Percentiles rank a stretch among this genome's conserved stretches.
Evolutionary conservation across 92 coral and sea anemone genomes (phyloP).

Genomic region (Phymanthus crucifer): DNA sequence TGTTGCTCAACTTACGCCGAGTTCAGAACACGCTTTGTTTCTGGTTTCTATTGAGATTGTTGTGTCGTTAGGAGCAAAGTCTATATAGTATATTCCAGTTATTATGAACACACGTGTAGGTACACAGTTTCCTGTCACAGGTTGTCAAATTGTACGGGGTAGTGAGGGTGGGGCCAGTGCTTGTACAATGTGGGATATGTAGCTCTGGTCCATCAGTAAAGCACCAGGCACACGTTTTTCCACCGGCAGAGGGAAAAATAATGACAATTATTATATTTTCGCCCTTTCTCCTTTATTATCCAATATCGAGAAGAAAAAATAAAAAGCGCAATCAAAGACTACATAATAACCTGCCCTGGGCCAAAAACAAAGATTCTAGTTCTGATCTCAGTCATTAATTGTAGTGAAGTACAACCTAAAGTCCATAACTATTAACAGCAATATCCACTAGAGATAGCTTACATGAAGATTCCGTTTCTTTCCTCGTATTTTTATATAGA

Average conservation of each 20-base stretch:
- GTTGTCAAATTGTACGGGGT: conserved; percentile 24
- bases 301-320: neutral
- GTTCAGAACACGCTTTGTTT: conserved; percentile 8
- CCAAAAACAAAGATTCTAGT: neutral
- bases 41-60: conserved; percentile 26
- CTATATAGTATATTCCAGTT: conserved; percentile 14
- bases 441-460: too few species aligned
- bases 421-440: neutral
- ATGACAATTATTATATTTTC: neutral
- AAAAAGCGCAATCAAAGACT: neutral
- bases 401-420: neutral
- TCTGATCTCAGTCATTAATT: neutral
- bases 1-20: neutral
- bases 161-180: conserved; percentile 31
- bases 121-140: conserved; percentile 18
- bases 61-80: conserved; percentile 9
- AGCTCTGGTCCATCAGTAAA: conserved; percentile 6
- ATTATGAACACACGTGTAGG: conserved; percentile 28
- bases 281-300: neutral
- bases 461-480: too few species aligned
- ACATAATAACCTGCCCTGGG: neutral
- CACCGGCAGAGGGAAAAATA: neutral
- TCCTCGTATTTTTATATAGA: too few species aligned
- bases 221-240: conserved; percentile 24
- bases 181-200: conserved; percentile 19